Conservation (phyloP, 2,797 vertebrate species). For the Menidia menidia region DNA sequence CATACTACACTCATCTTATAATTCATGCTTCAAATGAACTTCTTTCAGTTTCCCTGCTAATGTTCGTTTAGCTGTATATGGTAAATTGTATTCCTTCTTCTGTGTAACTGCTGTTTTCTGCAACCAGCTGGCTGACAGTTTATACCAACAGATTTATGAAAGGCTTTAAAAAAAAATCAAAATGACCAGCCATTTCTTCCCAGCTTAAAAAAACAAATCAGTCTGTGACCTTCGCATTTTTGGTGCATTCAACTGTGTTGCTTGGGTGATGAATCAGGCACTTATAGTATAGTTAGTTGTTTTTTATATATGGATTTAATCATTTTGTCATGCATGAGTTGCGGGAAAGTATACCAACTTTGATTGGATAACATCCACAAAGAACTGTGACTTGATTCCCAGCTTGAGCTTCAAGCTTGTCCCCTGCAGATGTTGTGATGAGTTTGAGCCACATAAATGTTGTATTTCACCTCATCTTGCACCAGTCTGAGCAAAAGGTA, state of each 20-base stretch:
- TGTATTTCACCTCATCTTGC: conserved; percentile 3
- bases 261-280: conserved; percentile 60
- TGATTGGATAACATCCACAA: conserved; percentile 37
- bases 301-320: conserved; percentile 70
- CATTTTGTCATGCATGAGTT: conserved; percentile 53
- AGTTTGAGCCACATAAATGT: conserved; percentile 26
- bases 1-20: conserved; percentile 22
- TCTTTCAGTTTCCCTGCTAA: conserved; percentile 43
- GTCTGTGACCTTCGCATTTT: conserved; percentile 57
- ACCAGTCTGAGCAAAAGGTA: conserved; percentile 5
- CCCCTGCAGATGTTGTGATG: conserved; percentile 20
- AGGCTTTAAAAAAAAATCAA: background rate
- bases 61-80: conserved; percentile 13
- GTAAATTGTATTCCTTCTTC: conserved; percentile 18
- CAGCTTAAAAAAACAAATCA: conserved; percentile 41
- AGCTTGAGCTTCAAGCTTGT: conserved; percentile 26
- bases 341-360: conserved; percentile 44
- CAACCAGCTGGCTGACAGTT: conserved; percentile 22
- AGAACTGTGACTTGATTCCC: conserved; percentile 48
- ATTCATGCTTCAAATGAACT: conserved; percentile 36
- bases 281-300: conserved; percentile 57
- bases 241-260: conserved; percentile 64
- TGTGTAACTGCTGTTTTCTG: conserved; percentile 8
- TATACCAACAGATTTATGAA: conserved; percentile 27
- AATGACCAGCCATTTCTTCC: background rate